phyloP scores from a whole-genome alignment of 2,888 invertebrate species.

The Polymixis flavicincta region DNA sequence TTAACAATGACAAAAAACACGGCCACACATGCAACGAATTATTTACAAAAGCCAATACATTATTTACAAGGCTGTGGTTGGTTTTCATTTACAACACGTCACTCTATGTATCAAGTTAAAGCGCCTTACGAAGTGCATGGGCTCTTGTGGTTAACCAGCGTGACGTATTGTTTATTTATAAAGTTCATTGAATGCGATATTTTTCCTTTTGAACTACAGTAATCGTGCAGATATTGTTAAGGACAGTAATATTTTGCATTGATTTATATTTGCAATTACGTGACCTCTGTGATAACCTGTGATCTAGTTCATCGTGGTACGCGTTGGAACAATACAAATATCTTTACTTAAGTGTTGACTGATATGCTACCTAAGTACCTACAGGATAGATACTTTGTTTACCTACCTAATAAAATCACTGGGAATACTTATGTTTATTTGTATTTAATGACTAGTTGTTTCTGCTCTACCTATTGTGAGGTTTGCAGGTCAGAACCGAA shows the following conservation, averaged over 20 bases:
- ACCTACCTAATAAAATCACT: conserved; percentile 6
- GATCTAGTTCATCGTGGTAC: conserved; percentile 41
- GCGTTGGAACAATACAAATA: conserved; percentile 50
- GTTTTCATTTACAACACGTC: conserved; percentile 43
- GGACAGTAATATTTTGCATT: conserved; percentile 45
- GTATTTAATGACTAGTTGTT: conserved; percentile 16
- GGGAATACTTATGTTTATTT: conserved; percentile 41
- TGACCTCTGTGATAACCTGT: conserved; percentile 66
- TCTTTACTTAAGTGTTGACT: conserved; percentile 46
- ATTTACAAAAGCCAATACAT: conserved; percentile 41
- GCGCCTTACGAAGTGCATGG: conserved; percentile 14
- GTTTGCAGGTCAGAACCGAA: conserved; percentile 13
- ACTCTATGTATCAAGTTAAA: conserved; percentile 43
- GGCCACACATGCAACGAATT: conserved; percentile 20
- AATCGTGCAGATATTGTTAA: conserved; percentile 35
- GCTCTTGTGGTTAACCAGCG: conserved; percentile 57
- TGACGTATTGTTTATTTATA: conserved; percentile 59
- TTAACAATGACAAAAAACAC: neutral
- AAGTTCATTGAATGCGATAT: conserved; percentile 51
- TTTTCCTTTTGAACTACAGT: conserved; percentile 42
- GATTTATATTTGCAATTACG: conserved; percentile 57
- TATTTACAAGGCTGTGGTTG: conserved; percentile 35
- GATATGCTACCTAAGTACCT: conserved; percentile 2
- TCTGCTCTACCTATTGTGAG: conserved; percentile 10
- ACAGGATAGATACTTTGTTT: neutral